Conservation (phyloP, 2,113 vertebrate species). For the Gulo gulo region DNA sequence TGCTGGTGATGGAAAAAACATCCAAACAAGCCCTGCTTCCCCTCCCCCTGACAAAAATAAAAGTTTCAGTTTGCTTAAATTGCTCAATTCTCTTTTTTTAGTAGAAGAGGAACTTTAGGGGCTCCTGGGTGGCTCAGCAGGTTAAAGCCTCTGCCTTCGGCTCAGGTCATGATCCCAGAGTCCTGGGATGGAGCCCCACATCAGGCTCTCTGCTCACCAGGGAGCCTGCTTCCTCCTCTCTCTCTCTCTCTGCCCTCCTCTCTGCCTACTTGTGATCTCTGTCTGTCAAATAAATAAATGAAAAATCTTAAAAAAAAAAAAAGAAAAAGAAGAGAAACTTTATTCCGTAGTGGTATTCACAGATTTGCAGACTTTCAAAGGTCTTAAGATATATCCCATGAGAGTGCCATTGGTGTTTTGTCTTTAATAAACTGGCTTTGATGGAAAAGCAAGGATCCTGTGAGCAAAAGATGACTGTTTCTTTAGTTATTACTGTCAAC, state of each 20-base stretch:
- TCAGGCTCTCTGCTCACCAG: too few species aligned
- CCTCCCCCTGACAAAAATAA: neutral
- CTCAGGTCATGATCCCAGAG: too few species aligned
- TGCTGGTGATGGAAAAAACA: neutral
- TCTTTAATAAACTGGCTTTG: constrained; percentile 7
- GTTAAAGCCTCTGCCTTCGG: too few species aligned
- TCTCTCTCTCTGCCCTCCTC: too few species aligned
- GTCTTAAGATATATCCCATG: neutral
- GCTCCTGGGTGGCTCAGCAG: too few species aligned
- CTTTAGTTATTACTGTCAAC: neutral
- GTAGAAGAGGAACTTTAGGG: neutral
- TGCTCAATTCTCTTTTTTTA: neutral
- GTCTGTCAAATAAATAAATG: too few species aligned
- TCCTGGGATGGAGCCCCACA: too few species aligned
- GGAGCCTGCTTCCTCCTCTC: too few species aligned
- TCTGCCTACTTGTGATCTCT: too few species aligned
- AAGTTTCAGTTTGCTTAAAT: neutral
- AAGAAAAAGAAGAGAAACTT: neutral
- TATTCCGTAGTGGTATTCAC: neutral
- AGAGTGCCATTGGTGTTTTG: neutral
- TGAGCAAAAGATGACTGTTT: neutral
- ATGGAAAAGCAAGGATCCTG: neutral
- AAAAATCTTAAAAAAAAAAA: too few species aligned
- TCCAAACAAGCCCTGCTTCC: neutral
- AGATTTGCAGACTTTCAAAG: neutral